Evolutionary conservation across 1,140 invertebrate genomes (phyloP).

Genomic region (Medauroidea extradentata): DNA sequence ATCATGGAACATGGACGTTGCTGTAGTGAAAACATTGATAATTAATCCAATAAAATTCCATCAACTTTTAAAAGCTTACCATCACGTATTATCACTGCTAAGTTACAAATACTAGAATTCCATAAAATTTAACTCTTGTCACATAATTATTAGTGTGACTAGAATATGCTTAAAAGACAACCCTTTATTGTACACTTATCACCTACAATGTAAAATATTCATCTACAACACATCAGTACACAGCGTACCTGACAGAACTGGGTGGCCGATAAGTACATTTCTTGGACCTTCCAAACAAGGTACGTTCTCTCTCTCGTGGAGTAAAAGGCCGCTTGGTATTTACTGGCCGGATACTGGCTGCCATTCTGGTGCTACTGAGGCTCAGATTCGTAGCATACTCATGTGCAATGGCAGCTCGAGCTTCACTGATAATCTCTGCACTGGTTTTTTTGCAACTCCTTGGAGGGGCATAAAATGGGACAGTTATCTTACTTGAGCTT

Average conservation of each 20-base stretch:
- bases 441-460: constrained; percentile 55
- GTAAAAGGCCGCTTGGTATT: constrained; percentile 75
- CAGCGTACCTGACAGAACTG: constrained; percentile 66
- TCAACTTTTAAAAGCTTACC: no score
- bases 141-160: no score
- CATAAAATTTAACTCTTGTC: no score
- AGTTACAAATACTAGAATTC: no score
- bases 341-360: constrained; percentile 43
- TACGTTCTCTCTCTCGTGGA: constrained; percentile 66
- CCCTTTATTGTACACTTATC: no score
- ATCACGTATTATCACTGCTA: no score
- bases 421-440: constrained; percentile 74
- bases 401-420: constrained; percentile 52
- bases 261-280: constrained; percentile 60
- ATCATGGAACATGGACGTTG: no score
- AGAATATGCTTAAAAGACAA: no score
- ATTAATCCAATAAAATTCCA: no score
- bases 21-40: no score
- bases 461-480: constrained; percentile 45
- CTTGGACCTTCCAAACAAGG: constrained; percentile 58
- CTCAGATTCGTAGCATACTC: constrained; percentile 4
- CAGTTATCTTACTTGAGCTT: constrained; percentile 3
- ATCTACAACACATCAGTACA: no score
- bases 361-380: not conserved
- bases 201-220: no score